Evolutionary conservation across 2,888 invertebrate genomes (phyloP).

Genomic region (Lagria hirta): DNA sequence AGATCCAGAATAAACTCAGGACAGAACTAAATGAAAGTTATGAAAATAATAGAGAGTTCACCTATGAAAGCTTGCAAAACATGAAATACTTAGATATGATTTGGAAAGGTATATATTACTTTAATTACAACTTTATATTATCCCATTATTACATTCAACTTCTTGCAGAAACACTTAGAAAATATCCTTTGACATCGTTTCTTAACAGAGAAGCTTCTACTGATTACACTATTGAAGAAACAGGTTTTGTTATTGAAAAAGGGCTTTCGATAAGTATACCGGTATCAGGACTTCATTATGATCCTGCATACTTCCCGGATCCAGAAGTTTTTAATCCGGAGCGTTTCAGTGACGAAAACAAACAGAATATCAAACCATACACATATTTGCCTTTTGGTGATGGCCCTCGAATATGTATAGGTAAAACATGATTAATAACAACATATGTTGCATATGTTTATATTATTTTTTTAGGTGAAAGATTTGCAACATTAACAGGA

Average conservation of each 20-base stretch:
- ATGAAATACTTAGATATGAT: conserved; percentile 26
- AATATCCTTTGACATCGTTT: conserved; percentile 13
- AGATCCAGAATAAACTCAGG: conserved; percentile 9
- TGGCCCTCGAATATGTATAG: conserved; percentile 17
- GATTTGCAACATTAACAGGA: conserved; percentile 4
- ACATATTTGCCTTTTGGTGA: conserved; percentile 20
- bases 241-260: conserved; percentile 15
- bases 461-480: conserved; percentile 6
- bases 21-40: conserved; percentile 10
- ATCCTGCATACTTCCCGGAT: conserved; percentile 17
- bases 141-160: conserved; percentile 2
- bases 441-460: too few species aligned
- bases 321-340: conserved; percentile 17
- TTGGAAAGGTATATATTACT: conserved; percentile 9
- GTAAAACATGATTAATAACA: too few species aligned
- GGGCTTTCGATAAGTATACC: conserved; percentile 8
- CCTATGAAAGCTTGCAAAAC: conserved; percentile 11
- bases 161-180: conserved; percentile 11
- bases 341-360: conserved; percentile 16
- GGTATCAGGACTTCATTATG: conserved; percentile 10
- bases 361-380: conserved; percentile 11
- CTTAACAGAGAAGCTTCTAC: conserved; percentile 3
- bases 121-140: not conserved
- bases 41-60: conserved; percentile 10
- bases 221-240: conserved; percentile 15